Percentiles rank a stretch among this genome's conserved stretches.
These are phyloP conservation scores for Hesperia comma DNA, from an alignment of 2,888 invertebrate genomes.

Conservation along the genomic window DNA sequence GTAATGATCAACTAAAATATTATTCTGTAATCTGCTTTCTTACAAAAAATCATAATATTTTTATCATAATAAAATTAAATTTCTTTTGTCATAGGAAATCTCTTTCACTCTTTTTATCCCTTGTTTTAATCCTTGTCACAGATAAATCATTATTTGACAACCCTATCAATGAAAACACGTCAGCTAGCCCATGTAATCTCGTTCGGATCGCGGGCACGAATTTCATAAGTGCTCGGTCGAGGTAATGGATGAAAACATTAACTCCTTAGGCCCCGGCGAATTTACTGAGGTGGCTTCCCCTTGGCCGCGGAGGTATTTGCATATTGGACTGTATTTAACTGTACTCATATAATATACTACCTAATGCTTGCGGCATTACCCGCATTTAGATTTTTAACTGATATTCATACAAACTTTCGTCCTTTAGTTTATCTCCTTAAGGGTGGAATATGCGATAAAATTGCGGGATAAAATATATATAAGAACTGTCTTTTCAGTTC, in stretches of 20 bases:
- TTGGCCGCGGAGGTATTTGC: slow-evolving; percentile 58
- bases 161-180: slow-evolving; percentile 69
- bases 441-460: too few species aligned
- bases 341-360: not conserved
- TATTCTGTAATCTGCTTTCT: too few species aligned
- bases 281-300: slow-evolving; percentile 50
- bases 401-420: too few species aligned
- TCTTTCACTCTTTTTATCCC: not conserved
- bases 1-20: too few species aligned
- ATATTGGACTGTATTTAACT: slow-evolving; percentile 57
- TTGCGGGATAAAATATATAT: too few species aligned
- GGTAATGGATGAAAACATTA: slow-evolving; percentile 81
- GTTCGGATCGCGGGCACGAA: slow-evolving; percentile 79
- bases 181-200: slow-evolving; percentile 74
- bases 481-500: too few species aligned
- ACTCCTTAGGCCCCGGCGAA: slow-evolving; percentile 64
- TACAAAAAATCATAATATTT: too few species aligned
- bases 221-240: slow-evolving; percentile 78
- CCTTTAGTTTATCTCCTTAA: too few species aligned
- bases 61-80: too few species aligned
- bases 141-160: slow-evolving; percentile 46
- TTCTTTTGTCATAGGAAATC: not conserved
- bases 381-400: too few species aligned
- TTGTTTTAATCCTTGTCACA: not conserved
- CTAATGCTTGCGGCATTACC: too few species aligned